A percentile compares a stretch with the other conserved stretches of the same genome.
These are phyloP conservation scores for Plecotus auritus DNA, from an alignment of 2,113 vertebrate species.

Conservation along the genomic window DNA sequence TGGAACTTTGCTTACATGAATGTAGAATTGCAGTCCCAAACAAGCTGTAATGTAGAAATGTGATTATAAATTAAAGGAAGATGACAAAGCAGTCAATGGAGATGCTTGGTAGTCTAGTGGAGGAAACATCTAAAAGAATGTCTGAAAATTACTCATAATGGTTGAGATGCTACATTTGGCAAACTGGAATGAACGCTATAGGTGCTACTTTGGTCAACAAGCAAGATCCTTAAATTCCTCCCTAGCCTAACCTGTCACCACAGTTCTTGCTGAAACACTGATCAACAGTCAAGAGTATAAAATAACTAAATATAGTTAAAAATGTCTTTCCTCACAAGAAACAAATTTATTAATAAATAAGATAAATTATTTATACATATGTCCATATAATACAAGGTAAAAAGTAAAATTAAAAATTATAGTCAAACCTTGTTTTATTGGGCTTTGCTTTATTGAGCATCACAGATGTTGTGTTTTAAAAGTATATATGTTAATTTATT, in stretches of 20 bases:
- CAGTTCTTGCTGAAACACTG: neutral
- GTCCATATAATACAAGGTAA: neutral
- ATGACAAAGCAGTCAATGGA: neutral
- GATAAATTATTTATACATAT: neutral
- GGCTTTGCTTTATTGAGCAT: neutral
- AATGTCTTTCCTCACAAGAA: neutral
- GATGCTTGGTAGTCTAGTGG: neutral
- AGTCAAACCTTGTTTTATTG: neutral
- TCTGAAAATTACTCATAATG: neutral
- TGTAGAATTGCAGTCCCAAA: neutral
- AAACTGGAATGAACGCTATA: neutral
- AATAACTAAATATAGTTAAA: neutral
- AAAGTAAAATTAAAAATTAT: neutral
- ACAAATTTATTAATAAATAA: slow-evolving; percentile 7
- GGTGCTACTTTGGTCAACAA: neutral
- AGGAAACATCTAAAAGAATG: neutral
- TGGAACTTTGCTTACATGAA: neutral
- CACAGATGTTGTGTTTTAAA: neutral
- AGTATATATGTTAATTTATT: too few species aligned
- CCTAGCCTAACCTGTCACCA: neutral
- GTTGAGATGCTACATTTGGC: neutral
- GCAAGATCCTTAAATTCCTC: neutral
- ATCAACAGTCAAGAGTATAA: neutral
- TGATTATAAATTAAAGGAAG: neutral
- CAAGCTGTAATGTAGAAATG: neutral